Evolutionary conservation across 2,113 vertebrate genomes (phyloP).

Genomic region (Oophaga pumilio): DNA sequence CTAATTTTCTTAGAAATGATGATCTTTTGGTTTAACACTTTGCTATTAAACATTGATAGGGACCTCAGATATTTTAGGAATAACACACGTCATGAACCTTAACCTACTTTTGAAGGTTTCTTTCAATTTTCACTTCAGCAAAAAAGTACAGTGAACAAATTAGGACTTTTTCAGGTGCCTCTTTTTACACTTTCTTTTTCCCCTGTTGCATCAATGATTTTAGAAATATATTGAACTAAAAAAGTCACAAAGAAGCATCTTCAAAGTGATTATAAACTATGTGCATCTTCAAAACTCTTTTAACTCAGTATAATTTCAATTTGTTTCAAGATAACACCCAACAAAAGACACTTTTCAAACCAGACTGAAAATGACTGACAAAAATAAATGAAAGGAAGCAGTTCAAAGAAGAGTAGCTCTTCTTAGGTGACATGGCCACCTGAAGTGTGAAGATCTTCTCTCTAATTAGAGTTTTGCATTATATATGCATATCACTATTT

Average conservation of each 20-base stretch:
- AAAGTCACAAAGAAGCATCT: constrained; percentile 59
- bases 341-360: constrained; percentile 61
- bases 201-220: neutral
- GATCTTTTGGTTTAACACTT: constrained; percentile 21
- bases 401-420: constrained; percentile 67
- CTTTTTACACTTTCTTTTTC: constrained; percentile 49
- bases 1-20: constrained; percentile 24
- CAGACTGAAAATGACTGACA: constrained; percentile 60
- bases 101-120: constrained; percentile 40
- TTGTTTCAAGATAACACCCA: constrained; percentile 62
- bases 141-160: constrained; percentile 55
- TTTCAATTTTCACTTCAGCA: constrained; percentile 42
- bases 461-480: constrained; percentile 67
- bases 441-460: constrained; percentile 62
- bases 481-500: constrained; percentile 72
- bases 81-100: constrained; percentile 55
- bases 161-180: constrained; percentile 27
- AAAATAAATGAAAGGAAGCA: constrained; percentile 65
- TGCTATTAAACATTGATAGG: neutral
- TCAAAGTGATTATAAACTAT: constrained; percentile 60
- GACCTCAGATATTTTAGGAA: constrained; percentile 37
- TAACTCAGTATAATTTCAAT: constrained; percentile 51
- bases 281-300: constrained; percentile 56
- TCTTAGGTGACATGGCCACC: constrained; percentile 64
- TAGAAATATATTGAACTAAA: constrained; percentile 44